Conservation (phyloP, 2,888 invertebrate species). For the Clunio marinus region DNA sequence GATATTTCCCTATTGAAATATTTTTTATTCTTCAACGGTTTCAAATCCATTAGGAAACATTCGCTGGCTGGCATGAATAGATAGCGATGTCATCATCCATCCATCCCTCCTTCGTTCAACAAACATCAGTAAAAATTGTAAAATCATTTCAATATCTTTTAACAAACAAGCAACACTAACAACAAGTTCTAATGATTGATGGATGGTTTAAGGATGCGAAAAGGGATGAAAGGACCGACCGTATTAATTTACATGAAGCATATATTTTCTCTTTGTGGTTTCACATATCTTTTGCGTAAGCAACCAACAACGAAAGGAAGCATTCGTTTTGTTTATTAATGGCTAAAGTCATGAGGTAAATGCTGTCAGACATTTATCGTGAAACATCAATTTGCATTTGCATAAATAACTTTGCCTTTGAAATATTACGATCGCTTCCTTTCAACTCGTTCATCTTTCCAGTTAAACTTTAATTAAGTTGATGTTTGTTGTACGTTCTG, state of each 20-base stretch:
- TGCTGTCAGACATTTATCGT: not conserved
- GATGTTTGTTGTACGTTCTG: not conserved
- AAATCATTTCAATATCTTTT: constrained; percentile 21
- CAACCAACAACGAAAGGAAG: no score
- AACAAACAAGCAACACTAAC: constrained; percentile 33
- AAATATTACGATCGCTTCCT: no score
- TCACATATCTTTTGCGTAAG: not conserved
- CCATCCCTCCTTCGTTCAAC: not conserved
- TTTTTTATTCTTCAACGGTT: no score
- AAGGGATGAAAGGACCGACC: constrained; percentile 5
- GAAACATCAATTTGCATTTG: no score
- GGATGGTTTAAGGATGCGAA: not conserved
- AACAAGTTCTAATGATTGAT: constrained; percentile 30
- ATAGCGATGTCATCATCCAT: constrained; percentile 22
- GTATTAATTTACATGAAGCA: constrained; percentile 35
- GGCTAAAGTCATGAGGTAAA: not conserved
- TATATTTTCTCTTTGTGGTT: not conserved
- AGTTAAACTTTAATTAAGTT: no score
- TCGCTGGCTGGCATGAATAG: not conserved
- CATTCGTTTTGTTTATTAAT: no score
- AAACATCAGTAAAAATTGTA: not conserved
- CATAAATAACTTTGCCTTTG: no score
- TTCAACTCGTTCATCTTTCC: no score
- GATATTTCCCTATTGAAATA: not conserved
- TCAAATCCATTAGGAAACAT: constrained; percentile 6